Evolutionary conservation across 2,888 invertebrate genomes (phyloP).

Genomic region (Theretra japonica): DNA sequence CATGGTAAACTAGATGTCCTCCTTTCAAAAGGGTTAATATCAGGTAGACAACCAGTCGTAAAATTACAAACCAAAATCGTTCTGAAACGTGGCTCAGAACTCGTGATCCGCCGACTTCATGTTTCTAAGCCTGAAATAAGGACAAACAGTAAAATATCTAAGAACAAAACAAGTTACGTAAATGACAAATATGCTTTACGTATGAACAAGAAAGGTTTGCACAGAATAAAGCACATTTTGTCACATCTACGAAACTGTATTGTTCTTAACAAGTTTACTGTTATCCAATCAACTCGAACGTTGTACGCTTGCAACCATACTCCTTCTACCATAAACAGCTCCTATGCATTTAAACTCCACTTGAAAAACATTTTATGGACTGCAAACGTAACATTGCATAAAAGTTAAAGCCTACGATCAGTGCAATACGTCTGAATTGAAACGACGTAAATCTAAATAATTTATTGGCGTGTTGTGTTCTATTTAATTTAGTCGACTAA

Average conservation of each 20-base stretch:
- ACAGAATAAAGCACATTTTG: background rate
- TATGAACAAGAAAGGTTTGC: conserved; percentile 8
- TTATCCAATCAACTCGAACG: conserved; percentile 32
- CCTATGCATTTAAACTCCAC: background rate
- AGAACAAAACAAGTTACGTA: background rate
- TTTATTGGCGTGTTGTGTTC: background rate
- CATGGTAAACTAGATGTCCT: too few species aligned
- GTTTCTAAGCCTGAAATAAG: too few species aligned
- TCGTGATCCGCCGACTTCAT: too few species aligned
- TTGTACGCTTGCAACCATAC: background rate
- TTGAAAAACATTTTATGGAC: background rate
- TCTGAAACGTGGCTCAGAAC: too few species aligned
- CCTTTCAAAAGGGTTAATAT: too few species aligned
- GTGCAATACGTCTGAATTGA: conserved; percentile 8
- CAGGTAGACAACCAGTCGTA: too few species aligned
- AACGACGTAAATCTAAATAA: background rate
- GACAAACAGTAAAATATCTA: background rate
- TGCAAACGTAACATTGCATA: conserved; percentile 15
- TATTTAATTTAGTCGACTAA: conserved; percentile 1
- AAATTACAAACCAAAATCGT: too few species aligned
- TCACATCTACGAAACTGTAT: conserved; percentile 30
- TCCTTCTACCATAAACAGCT: background rate
- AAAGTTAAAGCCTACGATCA: background rate
- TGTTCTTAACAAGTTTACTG: conserved; percentile 31
- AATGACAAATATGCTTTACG: background rate